Evolutionary conservation across 2,888 invertebrate species (phyloP).

Genomic region (Imbricaverruca yamaguchii): DNA sequence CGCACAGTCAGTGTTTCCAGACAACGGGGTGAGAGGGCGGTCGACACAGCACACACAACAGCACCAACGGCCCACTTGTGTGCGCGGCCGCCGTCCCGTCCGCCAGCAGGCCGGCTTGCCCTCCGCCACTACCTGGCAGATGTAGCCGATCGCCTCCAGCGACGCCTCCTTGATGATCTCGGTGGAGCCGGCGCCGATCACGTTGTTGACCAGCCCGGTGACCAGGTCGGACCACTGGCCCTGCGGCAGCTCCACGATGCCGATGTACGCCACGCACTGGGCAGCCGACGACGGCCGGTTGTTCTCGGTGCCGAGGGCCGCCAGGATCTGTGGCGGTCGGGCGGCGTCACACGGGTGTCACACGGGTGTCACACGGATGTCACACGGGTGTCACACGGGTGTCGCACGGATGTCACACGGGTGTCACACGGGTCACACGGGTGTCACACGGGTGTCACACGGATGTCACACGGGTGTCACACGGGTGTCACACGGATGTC

Average conservation of each 20-base stretch:
- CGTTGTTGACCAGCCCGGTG: constrained; percentile 76
- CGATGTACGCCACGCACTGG: constrained; percentile 98
- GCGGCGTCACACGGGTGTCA: constrained; percentile 33
- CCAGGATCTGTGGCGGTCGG: constrained; percentile 61
- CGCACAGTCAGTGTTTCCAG: too few species aligned
- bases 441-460: too few species aligned
- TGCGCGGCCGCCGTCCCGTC: too few species aligned
- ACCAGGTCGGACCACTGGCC: constrained; percentile 91
- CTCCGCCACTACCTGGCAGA: constrained; percentile 76
- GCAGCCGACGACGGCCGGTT: constrained; percentile 94
- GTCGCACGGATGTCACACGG: too few species aligned
- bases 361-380: background rate
- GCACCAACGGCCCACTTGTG: too few species aligned
- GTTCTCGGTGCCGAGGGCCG: constrained; percentile 91
- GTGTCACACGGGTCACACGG: too few species aligned
- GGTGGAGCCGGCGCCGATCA: constrained; percentile 65
- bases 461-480: too few species aligned
- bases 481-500: too few species aligned
- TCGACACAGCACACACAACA: too few species aligned
- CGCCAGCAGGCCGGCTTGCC: too few species aligned
- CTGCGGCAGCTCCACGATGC: constrained; percentile 88
- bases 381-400: too few species aligned
- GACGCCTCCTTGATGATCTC: constrained; percentile 96
- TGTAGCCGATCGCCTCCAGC: constrained; percentile 95
- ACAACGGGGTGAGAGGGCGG: too few species aligned